Conservation (phyloP, 2,113 vertebrate species). For the Willisornis vidua region DNA sequence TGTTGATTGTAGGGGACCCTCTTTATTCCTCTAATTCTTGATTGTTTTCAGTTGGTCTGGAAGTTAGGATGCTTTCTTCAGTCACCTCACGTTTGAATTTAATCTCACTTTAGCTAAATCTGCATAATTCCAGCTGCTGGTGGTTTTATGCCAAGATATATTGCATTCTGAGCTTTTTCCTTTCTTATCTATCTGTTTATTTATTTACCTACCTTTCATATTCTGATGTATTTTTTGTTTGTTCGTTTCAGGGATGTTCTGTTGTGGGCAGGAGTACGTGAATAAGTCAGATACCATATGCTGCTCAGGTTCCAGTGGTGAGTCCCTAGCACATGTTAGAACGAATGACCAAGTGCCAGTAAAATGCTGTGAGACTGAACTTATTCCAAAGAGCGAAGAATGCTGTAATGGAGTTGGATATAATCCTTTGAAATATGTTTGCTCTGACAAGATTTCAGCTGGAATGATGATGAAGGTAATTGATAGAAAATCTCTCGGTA, state of each 20-base stretch:
- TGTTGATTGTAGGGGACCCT: not conserved
- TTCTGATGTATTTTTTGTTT: slow-evolving; percentile 53
- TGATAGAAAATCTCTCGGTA: slow-evolving; percentile 72
- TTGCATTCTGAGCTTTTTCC: not conserved
- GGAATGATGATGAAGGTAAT: slow-evolving; percentile 83
- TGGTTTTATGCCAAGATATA: slow-evolving; percentile 49
- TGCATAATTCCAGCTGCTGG: slow-evolving; percentile 7
- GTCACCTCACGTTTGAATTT: slow-evolving; percentile 7
- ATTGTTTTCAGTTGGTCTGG: not conserved
- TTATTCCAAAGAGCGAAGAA: slow-evolving; percentile 83
- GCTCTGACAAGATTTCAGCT: slow-evolving; percentile 85
- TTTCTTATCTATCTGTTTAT: not conserved
- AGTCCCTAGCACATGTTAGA: slow-evolving; percentile 81
- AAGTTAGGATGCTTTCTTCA: slow-evolving; percentile 20
- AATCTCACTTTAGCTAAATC: slow-evolving; percentile 14
- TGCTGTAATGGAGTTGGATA: slow-evolving; percentile 91
- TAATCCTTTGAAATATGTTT: slow-evolving; percentile 87
- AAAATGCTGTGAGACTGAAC: slow-evolving; percentile 90
- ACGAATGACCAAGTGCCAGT: slow-evolving; percentile 80
- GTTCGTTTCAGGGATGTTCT: slow-evolving; percentile 82
- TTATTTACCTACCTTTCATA: not conserved
- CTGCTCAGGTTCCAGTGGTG: slow-evolving; percentile 81
- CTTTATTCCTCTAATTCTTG: slow-evolving; percentile 15
- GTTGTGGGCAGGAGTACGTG: slow-evolving; percentile 89
- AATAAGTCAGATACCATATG: slow-evolving; percentile 88